phyloP scores from a whole-genome alignment of 92 coral and sea anemone genomes.

The Phenganax subtilis region DNA sequence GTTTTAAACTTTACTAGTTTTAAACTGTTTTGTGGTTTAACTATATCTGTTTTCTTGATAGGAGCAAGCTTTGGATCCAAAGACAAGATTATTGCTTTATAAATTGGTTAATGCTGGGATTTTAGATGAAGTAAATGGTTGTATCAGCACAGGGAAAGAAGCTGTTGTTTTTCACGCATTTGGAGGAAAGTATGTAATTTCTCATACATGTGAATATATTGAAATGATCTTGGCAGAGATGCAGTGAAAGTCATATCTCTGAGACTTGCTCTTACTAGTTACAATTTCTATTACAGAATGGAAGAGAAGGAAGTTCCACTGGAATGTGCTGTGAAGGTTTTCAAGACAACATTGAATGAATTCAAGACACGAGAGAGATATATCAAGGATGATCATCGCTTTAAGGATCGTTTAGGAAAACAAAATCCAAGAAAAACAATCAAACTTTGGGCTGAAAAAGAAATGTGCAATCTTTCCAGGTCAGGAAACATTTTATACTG shows the following conservation, averaged over 20 bases:
- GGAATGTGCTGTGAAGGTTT: slow-evolving; percentile 96
- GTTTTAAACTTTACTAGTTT: no score
- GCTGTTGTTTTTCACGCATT: slow-evolving; percentile 94
- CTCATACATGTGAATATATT: background rate
- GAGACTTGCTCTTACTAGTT: no score
- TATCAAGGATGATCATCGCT: slow-evolving; percentile 95
- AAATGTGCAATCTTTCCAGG: slow-evolving; percentile 97
- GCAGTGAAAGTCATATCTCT: no score
- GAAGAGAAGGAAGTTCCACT: slow-evolving; percentile 62
- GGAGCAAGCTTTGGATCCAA: slow-evolving; percentile 98
- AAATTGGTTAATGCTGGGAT: slow-evolving; percentile 79
- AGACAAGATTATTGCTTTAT: slow-evolving; percentile 81
- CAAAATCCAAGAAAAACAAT: slow-evolving; percentile 94
- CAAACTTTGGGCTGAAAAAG: slow-evolving; percentile 98
- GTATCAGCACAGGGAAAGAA: slow-evolving; percentile 94
- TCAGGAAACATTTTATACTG: slow-evolving; percentile 5
- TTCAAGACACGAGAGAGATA: slow-evolving; percentile 96
- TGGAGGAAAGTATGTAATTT: slow-evolving; percentile 67
- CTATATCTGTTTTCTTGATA: background rate
- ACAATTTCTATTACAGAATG: slow-evolving; percentile 16
- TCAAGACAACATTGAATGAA: slow-evolving; percentile 92
- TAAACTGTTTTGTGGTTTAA: no score
- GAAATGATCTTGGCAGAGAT: no score
- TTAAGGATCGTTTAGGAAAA: slow-evolving; percentile 85
- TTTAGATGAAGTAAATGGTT: slow-evolving; percentile 84